phyloP scores from a whole-genome alignment of 2,888 invertebrate genomes.

The Caenorhabditis panamensis region DNA sequence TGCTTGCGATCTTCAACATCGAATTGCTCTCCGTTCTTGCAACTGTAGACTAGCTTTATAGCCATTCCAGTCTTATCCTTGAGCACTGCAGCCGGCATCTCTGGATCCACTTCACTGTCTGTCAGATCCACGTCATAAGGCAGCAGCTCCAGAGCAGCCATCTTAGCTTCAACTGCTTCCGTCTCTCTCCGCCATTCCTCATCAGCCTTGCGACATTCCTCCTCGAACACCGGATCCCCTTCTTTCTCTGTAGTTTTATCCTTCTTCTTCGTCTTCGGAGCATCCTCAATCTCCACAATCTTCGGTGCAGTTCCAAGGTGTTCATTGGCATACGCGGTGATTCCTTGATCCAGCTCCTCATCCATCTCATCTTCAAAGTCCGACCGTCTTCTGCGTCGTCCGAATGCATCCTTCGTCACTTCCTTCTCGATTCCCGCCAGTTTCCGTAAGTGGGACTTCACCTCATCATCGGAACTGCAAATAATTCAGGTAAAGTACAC shows the following conservation, averaged over 20 bases:
- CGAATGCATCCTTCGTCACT: conserved; percentile 60
- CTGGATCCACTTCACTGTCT: conserved; percentile 63
- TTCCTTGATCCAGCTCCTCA: conserved; percentile 68
- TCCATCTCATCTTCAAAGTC: conserved; percentile 77
- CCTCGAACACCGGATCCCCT: conserved; percentile 27
- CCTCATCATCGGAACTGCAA: conserved; percentile 76
- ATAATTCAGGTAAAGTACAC: conserved; percentile 26
- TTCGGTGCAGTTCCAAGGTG: conserved; percentile 54
- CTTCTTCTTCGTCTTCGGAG: conserved; percentile 9
- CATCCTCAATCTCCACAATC: conserved; percentile 44
- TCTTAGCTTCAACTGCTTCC: conserved; percentile 39
- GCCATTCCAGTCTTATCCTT: conserved; percentile 55
- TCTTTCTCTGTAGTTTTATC: conserved; percentile 16
- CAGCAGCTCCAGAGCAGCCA: conserved; percentile 51
- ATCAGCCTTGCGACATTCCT: conserved; percentile 37
- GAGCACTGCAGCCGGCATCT: conserved; percentile 62
- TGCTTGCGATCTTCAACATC: conserved; percentile 45
- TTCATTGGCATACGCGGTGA: conserved; percentile 65
- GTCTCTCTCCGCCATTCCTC: conserved; percentile 40
- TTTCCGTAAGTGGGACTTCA: conserved; percentile 68
- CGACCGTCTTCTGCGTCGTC: conserved; percentile 48
- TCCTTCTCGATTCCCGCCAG: conserved; percentile 66
- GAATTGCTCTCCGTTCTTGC: conserved; percentile 44
- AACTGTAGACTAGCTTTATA: conserved; percentile 59
- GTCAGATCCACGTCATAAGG: conserved; percentile 61